phyloP scores from a whole-genome alignment of 1,140 invertebrate species.

The Diprion similis region DNA sequence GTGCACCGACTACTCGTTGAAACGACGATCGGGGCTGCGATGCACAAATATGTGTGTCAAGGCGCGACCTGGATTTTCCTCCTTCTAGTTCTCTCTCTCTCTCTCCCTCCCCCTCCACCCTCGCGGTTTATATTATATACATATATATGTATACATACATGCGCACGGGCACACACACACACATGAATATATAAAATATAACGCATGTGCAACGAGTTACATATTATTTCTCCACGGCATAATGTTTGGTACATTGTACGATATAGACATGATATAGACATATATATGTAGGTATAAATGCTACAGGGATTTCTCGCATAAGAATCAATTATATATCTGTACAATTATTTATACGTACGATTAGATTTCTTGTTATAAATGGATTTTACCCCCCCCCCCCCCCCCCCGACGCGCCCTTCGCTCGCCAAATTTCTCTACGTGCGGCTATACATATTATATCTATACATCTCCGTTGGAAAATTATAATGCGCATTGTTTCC shows the following conservation, averaged over 20 bases:
- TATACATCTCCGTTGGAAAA: neutral
- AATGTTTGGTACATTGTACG: neutral
- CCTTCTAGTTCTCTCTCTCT: constrained; percentile 40
- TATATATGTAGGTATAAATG: neutral
- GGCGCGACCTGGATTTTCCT: constrained; percentile 65
- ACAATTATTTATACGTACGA: no score
- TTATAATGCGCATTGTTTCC: no score
- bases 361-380: constrained; percentile 21
- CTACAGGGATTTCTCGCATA: no score
- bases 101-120: constrained; percentile 30
- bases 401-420: constrained; percentile 18
- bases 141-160: neutral
- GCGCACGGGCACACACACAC: no score
- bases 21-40: no score
- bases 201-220: neutral
- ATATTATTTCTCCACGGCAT: neutral
- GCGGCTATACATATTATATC: no score
- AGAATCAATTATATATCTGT: no score
- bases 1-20: constrained; percentile 31
- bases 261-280: neutral
- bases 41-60: constrained; percentile 57
- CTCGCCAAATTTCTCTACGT: no score
- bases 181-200: neutral
- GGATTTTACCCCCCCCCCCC: constrained; percentile 29
- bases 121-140: neutral